Percentiles rank a stretch among this genome's conserved stretches.
Conservation (phyloP, 2,797 vertebrate species). For the Enoplosus armatus region DNA sequence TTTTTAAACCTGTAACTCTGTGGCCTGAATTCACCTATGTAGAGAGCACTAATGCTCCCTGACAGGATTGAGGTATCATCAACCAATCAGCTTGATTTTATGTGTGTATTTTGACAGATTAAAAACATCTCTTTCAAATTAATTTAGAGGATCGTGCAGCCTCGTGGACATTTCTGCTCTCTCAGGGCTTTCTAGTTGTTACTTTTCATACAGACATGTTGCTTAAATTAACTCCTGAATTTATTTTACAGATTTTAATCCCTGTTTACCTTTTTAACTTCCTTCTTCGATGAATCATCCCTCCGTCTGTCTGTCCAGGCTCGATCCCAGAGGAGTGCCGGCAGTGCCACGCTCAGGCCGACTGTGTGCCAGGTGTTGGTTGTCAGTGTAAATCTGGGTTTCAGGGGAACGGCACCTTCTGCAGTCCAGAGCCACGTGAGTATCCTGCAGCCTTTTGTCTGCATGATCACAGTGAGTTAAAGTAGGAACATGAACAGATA, state of each 20-base stretch:
- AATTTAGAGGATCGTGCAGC: neutral
- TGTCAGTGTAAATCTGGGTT: conserved; percentile 91
- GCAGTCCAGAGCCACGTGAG: conserved; percentile 86
- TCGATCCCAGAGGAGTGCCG: conserved; percentile 84
- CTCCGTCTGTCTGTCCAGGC: conserved; percentile 67
- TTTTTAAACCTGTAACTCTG: too few relatives aligned
- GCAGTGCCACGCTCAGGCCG: conserved; percentile 87
- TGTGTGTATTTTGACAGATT: neutral
- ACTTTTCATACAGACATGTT: neutral
- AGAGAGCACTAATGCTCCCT: too few relatives aligned
- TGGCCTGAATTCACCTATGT: too few relatives aligned
- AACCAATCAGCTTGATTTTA: neutral
- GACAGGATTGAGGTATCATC: too few relatives aligned
- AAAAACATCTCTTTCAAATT: neutral
- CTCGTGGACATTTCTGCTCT: neutral
- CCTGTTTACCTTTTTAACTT: neutral
- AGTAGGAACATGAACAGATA: neutral
- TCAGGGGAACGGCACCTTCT: conserved; percentile 90
- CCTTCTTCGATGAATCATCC: neutral
- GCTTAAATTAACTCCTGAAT: neutral
- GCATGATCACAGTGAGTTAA: neutral
- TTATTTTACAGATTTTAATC: neutral
- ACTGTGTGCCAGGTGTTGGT: conserved; percentile 82
- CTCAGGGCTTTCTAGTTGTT: neutral
- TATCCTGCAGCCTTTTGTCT: conserved; percentile 14